Evolutionary conservation across 92 coral and sea anemone genomes (phyloP), one percentile per base, ranked within the genome.

Genomic region (Actinernus sp.): DNA sequence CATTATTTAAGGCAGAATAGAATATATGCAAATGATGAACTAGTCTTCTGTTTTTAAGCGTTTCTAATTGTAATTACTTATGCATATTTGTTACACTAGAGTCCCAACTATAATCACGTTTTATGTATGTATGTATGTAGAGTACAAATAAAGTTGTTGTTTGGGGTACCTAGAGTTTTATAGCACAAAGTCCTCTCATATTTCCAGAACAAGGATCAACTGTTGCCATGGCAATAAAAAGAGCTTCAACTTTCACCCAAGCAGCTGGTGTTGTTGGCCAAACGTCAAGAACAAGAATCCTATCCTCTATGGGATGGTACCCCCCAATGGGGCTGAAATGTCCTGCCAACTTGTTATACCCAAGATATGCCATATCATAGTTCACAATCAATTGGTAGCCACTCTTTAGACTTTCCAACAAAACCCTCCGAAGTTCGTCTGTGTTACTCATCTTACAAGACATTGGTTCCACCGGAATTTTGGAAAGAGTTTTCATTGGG

Each of bases 291-390:
- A 83, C 31, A 26, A 83, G 61, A 40, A 83, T 68, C 30, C 56
- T 63, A 65, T 83, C 88, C 39, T 82, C 71, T 18, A 26, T 34
- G 9, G 20, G 17, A 52, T 82, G 63, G 17, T 73, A 65, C 26
- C 88, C 88, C 1, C 88, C 89, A 2, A 83, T 3, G 1, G 89
- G 89, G 31, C 83, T 74, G 25, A 75, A 68, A 54, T 83, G 89
- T 12, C 89, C 89, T 29, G 13, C 21, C 3, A 26, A 17, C 14
- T 27, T 13, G 48, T 49, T 21, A 26, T 39, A 43, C 4, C 76
- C 76, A 8, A 69, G 65, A 26, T 13, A 26, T 44, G 43, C 38
- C 38, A 69, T 55, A 18, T 16, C 23, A 40, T 49, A 83, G 61
- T 83, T 83, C 32, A 76, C 57, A 40, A 74, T 62, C 1, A 83